These are phyloP conservation scores for Mormyrus proboscirostris DNA, from an alignment of 2,797 vertebrate genomes.

Conservation along the genomic window DNA sequence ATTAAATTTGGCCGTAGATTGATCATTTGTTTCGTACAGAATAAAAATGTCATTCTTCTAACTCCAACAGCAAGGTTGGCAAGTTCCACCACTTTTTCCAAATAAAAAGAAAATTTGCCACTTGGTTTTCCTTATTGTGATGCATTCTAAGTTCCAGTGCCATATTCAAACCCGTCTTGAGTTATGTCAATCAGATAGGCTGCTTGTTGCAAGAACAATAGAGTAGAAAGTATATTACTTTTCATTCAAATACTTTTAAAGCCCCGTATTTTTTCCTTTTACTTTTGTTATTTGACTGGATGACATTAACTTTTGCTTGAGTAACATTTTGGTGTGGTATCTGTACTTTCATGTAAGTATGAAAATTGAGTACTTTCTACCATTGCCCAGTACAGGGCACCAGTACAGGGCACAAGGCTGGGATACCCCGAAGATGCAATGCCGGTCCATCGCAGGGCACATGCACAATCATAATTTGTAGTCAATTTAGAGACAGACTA, in stretches of 20 bases:
- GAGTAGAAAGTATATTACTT: neutral
- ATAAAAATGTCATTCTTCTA: neutral
- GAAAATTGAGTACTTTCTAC: neutral
- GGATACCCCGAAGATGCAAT: neutral
- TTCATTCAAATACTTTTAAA: neutral
- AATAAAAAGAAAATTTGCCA: neutral
- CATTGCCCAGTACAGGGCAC: neutral
- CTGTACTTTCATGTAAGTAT: neutral
- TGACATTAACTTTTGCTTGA: neutral
- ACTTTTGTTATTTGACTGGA: neutral
- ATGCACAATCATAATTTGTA: neutral
- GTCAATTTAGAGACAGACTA: neutral
- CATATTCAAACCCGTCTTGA: neutral
- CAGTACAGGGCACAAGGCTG: neutral
- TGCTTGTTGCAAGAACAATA: neutral
- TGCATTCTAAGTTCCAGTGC: neutral
- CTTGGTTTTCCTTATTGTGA: neutral
- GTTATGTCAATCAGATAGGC: neutral
- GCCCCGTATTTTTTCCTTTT: neutral
- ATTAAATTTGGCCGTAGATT: neutral
- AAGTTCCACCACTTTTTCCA: neutral
- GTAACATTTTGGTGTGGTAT: neutral
- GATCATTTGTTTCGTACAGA: neutral
- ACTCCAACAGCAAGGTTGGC: neutral
- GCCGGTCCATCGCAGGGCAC: neutral